Evolutionary conservation across 92 coral and sea anemone genomes (phyloP).

Genomic region (Parazoanthus atlanticus): DNA sequence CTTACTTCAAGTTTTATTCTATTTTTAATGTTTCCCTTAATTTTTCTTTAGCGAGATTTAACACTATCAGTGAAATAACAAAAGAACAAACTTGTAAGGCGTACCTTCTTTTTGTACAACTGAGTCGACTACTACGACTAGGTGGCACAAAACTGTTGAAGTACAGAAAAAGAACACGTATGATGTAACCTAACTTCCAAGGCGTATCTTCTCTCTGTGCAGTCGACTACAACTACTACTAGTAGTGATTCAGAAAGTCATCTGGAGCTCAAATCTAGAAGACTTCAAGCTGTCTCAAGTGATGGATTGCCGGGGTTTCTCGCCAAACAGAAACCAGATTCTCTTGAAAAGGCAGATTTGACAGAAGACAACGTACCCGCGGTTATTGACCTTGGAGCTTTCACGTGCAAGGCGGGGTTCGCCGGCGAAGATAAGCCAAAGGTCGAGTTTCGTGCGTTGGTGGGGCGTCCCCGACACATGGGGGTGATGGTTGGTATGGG

Average conservation of each 20-base stretch:
- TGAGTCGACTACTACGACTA: too few species aligned
- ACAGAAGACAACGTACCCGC: background rate
- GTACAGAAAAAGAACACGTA: too few species aligned
- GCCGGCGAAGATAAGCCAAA: slow-evolving; percentile 3
- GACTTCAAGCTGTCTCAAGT: background rate
- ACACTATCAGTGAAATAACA: too few species aligned
- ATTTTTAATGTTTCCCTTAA: too few species aligned
- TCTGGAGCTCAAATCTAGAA: background rate
- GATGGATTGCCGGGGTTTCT: background rate
- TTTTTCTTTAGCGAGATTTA: too few species aligned
- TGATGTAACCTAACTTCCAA: background rate
- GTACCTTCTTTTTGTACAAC: too few species aligned
- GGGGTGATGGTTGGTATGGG: slow-evolving; percentile 39
- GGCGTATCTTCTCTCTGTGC: background rate
- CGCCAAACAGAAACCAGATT: background rate
- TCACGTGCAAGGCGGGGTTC: slow-evolving; percentile 32
- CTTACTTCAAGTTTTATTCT: too few species aligned
- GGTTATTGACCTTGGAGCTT: slow-evolving; percentile 26
- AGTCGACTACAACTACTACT: background rate
- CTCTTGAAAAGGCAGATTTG: background rate
- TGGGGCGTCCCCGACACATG: slow-evolving; percentile 29
- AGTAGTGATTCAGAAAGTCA: background rate
- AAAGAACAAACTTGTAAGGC: too few species aligned
- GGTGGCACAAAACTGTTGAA: too few species aligned
- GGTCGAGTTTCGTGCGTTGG: slow-evolving; percentile 23